A percentile compares a stretch with the other conserved stretches of the same genome.
phyloP scores from a whole-genome alignment of 30 jellyfish, hydroid and myxozoan genomes.

The Turritopsis rubra region DNA sequence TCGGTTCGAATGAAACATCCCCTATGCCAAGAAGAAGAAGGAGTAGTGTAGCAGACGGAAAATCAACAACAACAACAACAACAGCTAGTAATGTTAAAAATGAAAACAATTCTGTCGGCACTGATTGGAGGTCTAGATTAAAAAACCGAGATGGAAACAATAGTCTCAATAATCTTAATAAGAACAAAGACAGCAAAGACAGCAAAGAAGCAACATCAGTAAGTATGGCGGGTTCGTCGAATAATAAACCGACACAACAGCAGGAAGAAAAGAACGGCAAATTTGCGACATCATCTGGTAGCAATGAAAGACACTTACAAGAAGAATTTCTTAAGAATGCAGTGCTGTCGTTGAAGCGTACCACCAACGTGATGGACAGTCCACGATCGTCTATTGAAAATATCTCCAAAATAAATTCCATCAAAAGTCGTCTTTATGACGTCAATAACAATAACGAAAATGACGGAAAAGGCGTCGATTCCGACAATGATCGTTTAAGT shows the following conservation, averaged over 20 bases:
- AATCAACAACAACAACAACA: not conserved
- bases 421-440: constrained; percentile 13
- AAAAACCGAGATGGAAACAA: not conserved
- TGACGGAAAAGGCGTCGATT: constrained; percentile 10
- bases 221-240: not conserved
- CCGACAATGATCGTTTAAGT: constrained; percentile 5
- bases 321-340: not conserved
- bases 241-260: not conserved
- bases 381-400: constrained; percentile 15
- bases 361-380: not conserved
- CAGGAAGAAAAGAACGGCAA: not conserved
- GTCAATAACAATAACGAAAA: constrained; percentile 16
- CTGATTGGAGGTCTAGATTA: not conserved
- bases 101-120: not conserved
- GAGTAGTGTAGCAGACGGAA: not conserved
- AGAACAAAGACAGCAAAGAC: not conserved
- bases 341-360: not conserved
- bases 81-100: no score
- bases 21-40: constrained; percentile 4
- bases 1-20: not conserved
- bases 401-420: constrained; percentile 2
- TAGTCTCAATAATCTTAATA: not conserved
- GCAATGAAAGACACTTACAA: not conserved
- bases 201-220: not conserved
- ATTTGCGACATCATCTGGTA: not conserved